These are phyloP conservation scores for Drosophila asahinai DNA, from an alignment of 1,140 invertebrate genomes.

Conservation along the genomic window DNA sequence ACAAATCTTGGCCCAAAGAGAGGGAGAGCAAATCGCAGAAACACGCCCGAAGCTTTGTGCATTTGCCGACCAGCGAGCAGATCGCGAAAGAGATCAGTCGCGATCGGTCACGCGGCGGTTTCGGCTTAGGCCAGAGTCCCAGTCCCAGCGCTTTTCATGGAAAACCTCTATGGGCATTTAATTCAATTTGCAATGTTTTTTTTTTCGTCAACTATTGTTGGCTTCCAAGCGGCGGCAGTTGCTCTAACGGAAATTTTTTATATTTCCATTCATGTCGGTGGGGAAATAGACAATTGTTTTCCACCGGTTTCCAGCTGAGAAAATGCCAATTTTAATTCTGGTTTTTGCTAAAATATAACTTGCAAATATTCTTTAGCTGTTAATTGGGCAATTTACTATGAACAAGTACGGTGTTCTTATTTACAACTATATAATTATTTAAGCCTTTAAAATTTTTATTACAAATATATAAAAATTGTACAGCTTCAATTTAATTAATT, in stretches of 20 bases:
- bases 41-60: slow-evolving; percentile 50
- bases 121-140: slow-evolving; percentile 2
- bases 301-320: slow-evolving; percentile 17
- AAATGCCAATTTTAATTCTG: slow-evolving; percentile 14
- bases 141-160: slow-evolving; percentile 34
- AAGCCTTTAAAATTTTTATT: too few relatives aligned
- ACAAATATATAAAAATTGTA: not conserved
- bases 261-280: slow-evolving; percentile 29
- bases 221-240: slow-evolving; percentile 4
- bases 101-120: slow-evolving; percentile 60
- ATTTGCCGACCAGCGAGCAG: slow-evolving; percentile 36
- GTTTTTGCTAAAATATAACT: not conserved
- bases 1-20: slow-evolving; percentile 43
- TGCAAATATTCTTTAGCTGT: slow-evolving; percentile 5
- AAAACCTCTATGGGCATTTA: slow-evolving; percentile 40
- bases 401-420: too few relatives aligned
- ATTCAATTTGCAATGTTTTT: slow-evolving; percentile 43
- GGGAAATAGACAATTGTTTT: slow-evolving; percentile 46
- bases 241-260: slow-evolving; percentile 15
- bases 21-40: slow-evolving; percentile 13
- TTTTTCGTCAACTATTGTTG: slow-evolving; percentile 40
- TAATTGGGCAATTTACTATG: slow-evolving; percentile 1
- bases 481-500: not conserved
- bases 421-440: too few relatives aligned
- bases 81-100: slow-evolving; percentile 60